Evolutionary conservation across 2,888 invertebrate species (phyloP).

Genomic region (Kuschelorhynchus macadamiae): DNA sequence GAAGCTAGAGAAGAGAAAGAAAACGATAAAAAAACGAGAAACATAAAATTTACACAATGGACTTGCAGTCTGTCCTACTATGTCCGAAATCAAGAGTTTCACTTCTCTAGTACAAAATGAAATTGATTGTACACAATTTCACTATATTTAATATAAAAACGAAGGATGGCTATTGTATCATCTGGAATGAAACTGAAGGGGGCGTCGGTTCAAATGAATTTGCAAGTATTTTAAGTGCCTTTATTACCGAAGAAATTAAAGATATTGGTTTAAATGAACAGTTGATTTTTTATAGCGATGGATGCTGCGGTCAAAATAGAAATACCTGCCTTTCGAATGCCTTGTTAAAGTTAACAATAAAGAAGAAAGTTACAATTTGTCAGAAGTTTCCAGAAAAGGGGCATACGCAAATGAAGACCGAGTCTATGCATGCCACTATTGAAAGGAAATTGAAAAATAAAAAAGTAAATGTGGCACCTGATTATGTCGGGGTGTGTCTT

Average conservation of each 20-base stretch:
- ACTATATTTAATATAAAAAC: conserved; percentile 30
- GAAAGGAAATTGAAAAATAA: conserved; percentile 8
- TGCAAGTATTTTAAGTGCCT: not conserved
- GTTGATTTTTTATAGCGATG: conserved; percentile 8
- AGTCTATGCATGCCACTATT: conserved; percentile 7
- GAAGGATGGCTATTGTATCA: conserved; percentile 27
- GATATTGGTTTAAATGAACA: conserved; percentile 12
- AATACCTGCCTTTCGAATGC: conserved; percentile 1
- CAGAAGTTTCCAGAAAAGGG: conserved; percentile 5
- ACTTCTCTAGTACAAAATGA: conserved; percentile 44
- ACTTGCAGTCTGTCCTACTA: conserved; percentile 29
- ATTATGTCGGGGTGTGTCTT: not conserved
- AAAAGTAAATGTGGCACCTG: conserved; percentile 6
- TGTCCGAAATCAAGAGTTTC: conserved; percentile 40
- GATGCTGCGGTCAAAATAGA: not conserved
- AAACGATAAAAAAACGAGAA: conserved; percentile 1
- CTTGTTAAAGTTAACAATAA: not conserved
- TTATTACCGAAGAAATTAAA: conserved; percentile 2
- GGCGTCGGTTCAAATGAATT: conserved; percentile 37
- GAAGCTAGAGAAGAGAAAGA: no score
- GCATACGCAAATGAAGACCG: conserved; percentile 6
- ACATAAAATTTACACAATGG: conserved; percentile 13
- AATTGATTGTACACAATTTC: conserved; percentile 40
- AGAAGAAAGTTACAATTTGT: not conserved
- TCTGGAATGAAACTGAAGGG: conserved; percentile 43